Base-by-base conservation (phyloP, 1,140 invertebrate genomes). In the Sipha flava region DNA sequence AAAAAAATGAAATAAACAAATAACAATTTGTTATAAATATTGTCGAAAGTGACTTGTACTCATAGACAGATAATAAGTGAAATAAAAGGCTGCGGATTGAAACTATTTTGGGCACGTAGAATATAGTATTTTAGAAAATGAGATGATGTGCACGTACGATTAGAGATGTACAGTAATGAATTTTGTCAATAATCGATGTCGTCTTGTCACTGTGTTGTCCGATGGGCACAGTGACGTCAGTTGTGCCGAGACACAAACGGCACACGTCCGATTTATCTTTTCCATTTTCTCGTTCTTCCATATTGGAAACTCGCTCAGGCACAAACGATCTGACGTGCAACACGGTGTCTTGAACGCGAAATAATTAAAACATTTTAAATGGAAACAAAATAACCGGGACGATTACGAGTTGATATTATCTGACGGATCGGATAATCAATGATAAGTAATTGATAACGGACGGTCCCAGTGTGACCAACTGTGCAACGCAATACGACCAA, bases 151-250 rank as follows among this genome's bases (percentile, higher is more conserved):
- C 23, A 77, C 52, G 12, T 77, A 77, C 73, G 16, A 77, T 16
- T n/a, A 77, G 14, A 43, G 73, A 77, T 23, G 73, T 77, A 12
- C 73, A 77, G 34, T 77, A 77, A 1, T 57, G 47, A 29, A 77
- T 77, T 77, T 77, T 57, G 16, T 77, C 73, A 12, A 57, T 16
- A 6, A 77, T 57, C 26, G 73, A 43, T 43, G 73, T 54, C 16
- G 21, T 26, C 7, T 57, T 57, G 14, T 40, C 16, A 3, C 16
- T 2, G 4, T 37, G 1, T 1, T 77, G 52, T 0, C 34, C 52
- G 23, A 77, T 77, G 7, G 23, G 6, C 14, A 77, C 34, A 10
- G 73, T 77, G 5, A 77, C 73, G 23, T 77, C n/a, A 0, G 26
- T 29, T 21, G 31, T 16, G 2, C 49, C 54, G 34, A 59, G 23